Evolutionary conservation across 2,797 vertebrate species (phyloP), one percentile per base, ranked within the genome.

Genomic region (Hylomyscus alleni): DNA sequence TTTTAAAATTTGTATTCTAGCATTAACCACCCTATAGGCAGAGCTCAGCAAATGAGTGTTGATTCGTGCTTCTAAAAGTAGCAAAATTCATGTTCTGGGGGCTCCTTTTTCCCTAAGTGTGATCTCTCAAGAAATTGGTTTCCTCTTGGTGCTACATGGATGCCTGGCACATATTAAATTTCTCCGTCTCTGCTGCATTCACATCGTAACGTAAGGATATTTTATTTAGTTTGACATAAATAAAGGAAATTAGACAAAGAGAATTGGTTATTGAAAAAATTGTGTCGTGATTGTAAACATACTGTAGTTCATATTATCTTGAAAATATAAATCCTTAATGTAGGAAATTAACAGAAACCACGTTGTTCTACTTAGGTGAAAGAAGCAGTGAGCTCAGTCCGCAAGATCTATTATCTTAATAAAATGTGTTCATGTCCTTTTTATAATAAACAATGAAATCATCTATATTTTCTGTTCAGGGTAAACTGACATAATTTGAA

Each of bases 1-100:
- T 89, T 92, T 58, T 84, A 86, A 92, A 81, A 96, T 19, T 90
- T 69, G 8, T 56, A n/a, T 92, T 34, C 40, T 34, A 58, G 31
- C 34, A 84, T 95, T 86, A 96, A 69, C 12, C 8, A 29, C 44
- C 44, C n/a, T 85, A 14, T 19, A 93, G 82, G 15, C n/a, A 87
- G 60, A 95, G 7, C 78, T 77, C 31, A 50, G 54, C 78, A 78
- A 86, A 94, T 83, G 80, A 95, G 56, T 3, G 1, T 89, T 93
- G 34, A 86, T 88, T 13, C 3, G 3, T 15, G 31, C 52, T 75
- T 77, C 9, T 81, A 44, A 86, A 92, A 76, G 31, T 29, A 73
- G 75, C 31, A 67, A 85, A 77, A 82, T 65, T 91, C 34, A 52
- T 65, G 60, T 75, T 17, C 6, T 40, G 0, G 7, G 62, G 11